Evolutionary conservation across 2,113 vertebrate species (phyloP).

Genomic region (Cyprinodon tularosa): DNA sequence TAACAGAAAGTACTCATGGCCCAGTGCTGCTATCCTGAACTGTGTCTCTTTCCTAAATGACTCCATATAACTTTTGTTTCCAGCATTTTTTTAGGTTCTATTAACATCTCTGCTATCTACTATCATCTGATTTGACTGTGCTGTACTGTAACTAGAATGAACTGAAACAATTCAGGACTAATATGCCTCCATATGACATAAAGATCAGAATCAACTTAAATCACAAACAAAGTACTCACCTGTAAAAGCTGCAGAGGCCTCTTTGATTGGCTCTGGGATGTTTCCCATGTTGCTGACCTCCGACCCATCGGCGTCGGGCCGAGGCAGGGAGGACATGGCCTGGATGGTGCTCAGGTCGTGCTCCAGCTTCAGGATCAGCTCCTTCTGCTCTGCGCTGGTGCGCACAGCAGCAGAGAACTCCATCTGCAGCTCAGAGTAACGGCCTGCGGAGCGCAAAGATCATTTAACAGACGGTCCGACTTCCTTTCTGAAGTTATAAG

Average conservation of each 20-base stretch:
- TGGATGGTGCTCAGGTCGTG: slow-evolving; percentile 95
- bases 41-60: background rate
- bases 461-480: background rate
- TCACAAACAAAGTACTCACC: slow-evolving; percentile 66
- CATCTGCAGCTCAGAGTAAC: slow-evolving; percentile 87
- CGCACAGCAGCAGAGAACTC: slow-evolving; percentile 84
- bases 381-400: slow-evolving; percentile 86
- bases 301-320: slow-evolving; percentile 86
- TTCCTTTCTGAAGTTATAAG: background rate
- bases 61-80: background rate
- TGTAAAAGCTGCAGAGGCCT: slow-evolving; percentile 89
- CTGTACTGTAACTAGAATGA: background rate
- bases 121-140: background rate
- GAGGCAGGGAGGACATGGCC: slow-evolving; percentile 79
- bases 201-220: no score
- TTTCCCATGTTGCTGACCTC: slow-evolving; percentile 79
- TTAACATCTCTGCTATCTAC: no score
- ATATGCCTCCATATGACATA: no score
- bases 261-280: slow-evolving; percentile 93
- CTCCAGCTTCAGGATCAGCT: slow-evolving; percentile 91
- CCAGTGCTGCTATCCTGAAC: background rate
- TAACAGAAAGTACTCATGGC: background rate
- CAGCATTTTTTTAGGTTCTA: background rate
- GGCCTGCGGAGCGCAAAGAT: slow-evolving; percentile 74
- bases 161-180: background rate